Conservation (phyloP, 1,140 invertebrate species). For the Neodiprion lecontei region DNA sequence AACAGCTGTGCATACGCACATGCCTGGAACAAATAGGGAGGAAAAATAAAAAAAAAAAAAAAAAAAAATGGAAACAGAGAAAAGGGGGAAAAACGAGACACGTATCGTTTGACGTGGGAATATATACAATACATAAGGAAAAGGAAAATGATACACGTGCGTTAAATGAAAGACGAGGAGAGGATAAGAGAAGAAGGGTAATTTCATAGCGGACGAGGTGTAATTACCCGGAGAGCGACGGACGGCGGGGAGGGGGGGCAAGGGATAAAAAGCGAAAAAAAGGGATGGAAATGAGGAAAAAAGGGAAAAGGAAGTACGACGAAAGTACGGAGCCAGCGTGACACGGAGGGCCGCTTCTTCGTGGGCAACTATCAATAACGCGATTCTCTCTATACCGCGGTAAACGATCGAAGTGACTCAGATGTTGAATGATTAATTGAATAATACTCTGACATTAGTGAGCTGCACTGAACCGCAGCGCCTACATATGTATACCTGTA, state of each 20-base stretch:
- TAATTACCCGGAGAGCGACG: background rate
- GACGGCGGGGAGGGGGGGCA: background rate
- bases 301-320: too few species aligned
- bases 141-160: constrained; percentile 21
- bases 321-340: too few species aligned
- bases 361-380: background rate
- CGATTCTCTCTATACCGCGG: background rate
- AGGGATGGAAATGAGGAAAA: too few species aligned
- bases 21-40: too few species aligned
- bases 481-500: too few species aligned
- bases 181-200: constrained; percentile 9
- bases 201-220: background rate
- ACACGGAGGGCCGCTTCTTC: too few species aligned
- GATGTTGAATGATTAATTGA: constrained; percentile 4
- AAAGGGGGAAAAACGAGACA: too few species aligned
- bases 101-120: too few species aligned
- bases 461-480: background rate
- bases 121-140: constrained; percentile 11
- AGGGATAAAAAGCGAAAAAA: too few species aligned
- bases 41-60: too few species aligned
- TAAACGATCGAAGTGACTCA: constrained; percentile 5
- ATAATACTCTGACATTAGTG: constrained; percentile 2
- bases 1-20: too few species aligned
- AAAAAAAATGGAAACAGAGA: too few species aligned
- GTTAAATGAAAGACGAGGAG: constrained; percentile 29